Evolutionary conservation across 2,113 vertebrate genomes (phyloP), one percentile per base, ranked within the genome.

Genomic region (Pedetes capensis): DNA sequence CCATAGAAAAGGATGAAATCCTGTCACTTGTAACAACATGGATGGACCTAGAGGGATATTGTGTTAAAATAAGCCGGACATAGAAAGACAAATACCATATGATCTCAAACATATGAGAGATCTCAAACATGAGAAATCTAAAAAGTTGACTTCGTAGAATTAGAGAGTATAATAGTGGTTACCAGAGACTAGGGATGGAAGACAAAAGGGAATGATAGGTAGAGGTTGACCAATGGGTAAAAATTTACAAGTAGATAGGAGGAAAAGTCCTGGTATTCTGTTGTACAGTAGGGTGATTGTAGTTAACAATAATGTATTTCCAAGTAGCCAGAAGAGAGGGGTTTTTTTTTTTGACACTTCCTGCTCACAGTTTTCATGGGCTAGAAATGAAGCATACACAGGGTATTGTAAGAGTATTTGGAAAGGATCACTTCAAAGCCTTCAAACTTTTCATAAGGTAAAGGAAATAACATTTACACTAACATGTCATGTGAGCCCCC

Each of bases 381-480:
- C 53, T 89, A 6, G 64, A 64, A 74, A 81, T 76, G 18, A 91
- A 84, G 37, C 13, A 11, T 17, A 59, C 20, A 23, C 27, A 90
- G 49, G 8, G 32, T 37, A 5, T 78, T 75, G 5, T 47, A 63
- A 69, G 51, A 44, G 8, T 53, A 75, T 74, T 87, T 55, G 11
- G 25, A 20, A 92, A 49, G 32, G 12, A 76, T 16, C n/a, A 49
- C 25, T 53, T 79, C 78, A 76, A 91, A 72, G 66, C 47, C 63
- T 91, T 53, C 66, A 53, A 27, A 53, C 10, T 72, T 78, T 95
- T 95, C 64, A 57, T 84, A 8, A 49, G 39, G 23, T 81, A 81
- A 93, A 85, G 76, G n/a, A 91, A 85, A 34, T 74, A 25, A 64
- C 13, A 81, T 79, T 72, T 47, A 49, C 86, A 37, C 17, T 78